These are phyloP conservation scores for Heliconius charithonia DNA, from an alignment of 2,888 invertebrate genomes.

Conservation along the genomic window DNA sequence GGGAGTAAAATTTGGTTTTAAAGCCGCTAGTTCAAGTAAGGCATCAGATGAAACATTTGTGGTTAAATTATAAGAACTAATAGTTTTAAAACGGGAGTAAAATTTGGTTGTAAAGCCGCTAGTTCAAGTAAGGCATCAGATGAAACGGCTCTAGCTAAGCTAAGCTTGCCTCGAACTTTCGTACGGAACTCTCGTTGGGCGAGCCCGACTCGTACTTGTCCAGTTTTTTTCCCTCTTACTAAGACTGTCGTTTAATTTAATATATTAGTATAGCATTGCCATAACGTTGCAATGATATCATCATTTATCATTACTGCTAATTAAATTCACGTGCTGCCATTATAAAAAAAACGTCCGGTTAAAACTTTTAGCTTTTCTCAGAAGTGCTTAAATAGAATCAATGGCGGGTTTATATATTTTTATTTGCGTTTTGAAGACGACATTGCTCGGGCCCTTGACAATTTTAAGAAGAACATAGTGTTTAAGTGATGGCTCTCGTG, in stretches of 20 bases:
- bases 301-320: slow-evolving; percentile 27
- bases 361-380: slow-evolving; percentile 7
- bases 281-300: slow-evolving; percentile 30
- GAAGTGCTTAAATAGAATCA: slow-evolving; percentile 4
- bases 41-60: no score
- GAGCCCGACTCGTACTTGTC: no score
- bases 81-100: no score
- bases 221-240: neutral
- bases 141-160: no score
- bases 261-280: neutral
- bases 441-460: neutral
- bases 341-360: slow-evolving; percentile 32
- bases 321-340: slow-evolving; percentile 35
- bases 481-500: neutral
- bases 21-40: no score
- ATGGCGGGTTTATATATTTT: neutral
- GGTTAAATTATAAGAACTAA: no score
- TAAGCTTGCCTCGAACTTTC: no score
- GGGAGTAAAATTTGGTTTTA: no score
- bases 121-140: no score
- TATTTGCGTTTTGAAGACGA: neutral
- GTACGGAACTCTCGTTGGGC: no score
- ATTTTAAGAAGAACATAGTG: neutral
- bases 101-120: no score
- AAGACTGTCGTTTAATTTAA: neutral